phyloP scores from a whole-genome alignment of 2,888 invertebrate species.

The Lamproptera curius region DNA sequence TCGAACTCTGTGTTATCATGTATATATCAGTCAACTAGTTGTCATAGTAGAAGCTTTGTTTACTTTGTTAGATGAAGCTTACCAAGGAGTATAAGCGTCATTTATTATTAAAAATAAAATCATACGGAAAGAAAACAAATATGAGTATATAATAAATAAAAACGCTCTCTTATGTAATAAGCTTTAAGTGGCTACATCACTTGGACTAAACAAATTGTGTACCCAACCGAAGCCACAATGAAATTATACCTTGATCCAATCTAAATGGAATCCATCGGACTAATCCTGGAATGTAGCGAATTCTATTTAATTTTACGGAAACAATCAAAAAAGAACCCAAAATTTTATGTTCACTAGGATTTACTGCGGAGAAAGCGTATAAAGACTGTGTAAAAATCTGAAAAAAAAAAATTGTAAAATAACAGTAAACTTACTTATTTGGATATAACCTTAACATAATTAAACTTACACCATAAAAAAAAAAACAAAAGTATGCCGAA shows the following conservation, averaged over 20 bases:
- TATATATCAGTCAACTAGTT: no score
- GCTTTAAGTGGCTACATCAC: constrained; percentile 23
- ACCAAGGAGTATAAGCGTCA: neutral
- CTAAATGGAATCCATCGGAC: constrained; percentile 45
- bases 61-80: neutral
- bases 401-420: no score
- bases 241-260: constrained; percentile 60
- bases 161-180: neutral
- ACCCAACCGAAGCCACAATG: constrained; percentile 41
- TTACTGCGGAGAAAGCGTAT: no score
- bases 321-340: neutral
- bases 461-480: no score
- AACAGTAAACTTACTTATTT: no score
- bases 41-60: neutral
- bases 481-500: no score
- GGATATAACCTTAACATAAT: no score
- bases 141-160: neutral
- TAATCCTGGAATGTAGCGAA: neutral
- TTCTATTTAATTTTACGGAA: neutral
- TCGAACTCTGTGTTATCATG: neutral
- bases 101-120: neutral
- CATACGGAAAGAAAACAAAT: neutral
- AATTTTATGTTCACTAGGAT: neutral
- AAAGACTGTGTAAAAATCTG: no score
- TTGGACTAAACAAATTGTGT: constrained; percentile 51